These are phyloP conservation scores for Tribolium castaneum DNA, from an alignment of 1,140 invertebrate species.

Conservation along the genomic window DNA sequence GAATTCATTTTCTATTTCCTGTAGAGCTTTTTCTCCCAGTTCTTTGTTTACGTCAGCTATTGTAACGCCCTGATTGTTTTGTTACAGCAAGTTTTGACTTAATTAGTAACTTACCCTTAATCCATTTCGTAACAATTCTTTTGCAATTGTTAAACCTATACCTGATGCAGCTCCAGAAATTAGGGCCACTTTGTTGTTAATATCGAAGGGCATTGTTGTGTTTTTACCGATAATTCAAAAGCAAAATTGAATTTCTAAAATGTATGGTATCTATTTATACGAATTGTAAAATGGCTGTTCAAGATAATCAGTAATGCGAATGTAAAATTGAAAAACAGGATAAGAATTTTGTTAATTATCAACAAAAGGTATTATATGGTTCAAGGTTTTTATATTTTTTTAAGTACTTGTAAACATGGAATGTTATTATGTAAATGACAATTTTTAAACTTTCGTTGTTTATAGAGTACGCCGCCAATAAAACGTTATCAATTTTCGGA, in stretches of 20 bases:
- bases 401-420: too few relatives aligned
- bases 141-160: slow-evolving; percentile 62
- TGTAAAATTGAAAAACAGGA: not conserved
- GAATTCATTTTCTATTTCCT: slow-evolving; percentile 53
- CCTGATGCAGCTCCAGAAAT: slow-evolving; percentile 65
- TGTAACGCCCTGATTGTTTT: slow-evolving; percentile 51
- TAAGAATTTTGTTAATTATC: not conserved
- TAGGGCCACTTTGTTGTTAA: slow-evolving; percentile 62
- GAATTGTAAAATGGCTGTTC: not conserved
- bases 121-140: slow-evolving; percentile 60
- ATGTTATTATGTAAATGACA: too few relatives aligned
- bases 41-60: slow-evolving; percentile 55
- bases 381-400: too few relatives aligned
- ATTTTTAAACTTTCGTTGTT: too few relatives aligned
- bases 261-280: not conserved
- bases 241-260: not conserved
- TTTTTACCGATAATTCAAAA: not conserved
- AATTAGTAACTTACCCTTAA: slow-evolving; percentile 58
- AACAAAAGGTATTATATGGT: too few relatives aligned
- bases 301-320: not conserved
- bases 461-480: too few relatives aligned
- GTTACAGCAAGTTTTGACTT: slow-evolving; percentile 5
- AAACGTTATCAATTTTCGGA: too few relatives aligned
- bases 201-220: slow-evolving; percentile 37
- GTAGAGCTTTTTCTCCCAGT: slow-evolving; percentile 47